phyloP scores from a whole-genome alignment of 2,888 invertebrate genomes.

The Lasioglossum figueresi region DNA sequence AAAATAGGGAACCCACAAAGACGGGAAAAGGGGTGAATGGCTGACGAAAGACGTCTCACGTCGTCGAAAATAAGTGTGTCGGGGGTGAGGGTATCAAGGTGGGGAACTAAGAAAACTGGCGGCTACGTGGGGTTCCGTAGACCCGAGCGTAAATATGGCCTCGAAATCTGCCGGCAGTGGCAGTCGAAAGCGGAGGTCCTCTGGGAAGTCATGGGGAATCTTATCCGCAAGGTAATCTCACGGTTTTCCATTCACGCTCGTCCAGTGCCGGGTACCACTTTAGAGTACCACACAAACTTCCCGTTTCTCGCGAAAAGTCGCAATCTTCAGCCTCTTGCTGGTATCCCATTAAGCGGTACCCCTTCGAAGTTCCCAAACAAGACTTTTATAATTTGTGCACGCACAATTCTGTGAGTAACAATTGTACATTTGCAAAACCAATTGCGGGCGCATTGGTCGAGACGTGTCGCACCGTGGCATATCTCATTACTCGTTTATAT shows the following conservation, averaged over 20 bases:
- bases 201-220: slow-evolving; percentile 75
- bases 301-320: not conserved
- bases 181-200: slow-evolving; percentile 66
- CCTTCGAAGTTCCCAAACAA: not conserved
- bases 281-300: not conserved
- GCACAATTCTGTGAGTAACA: not conserved
- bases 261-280: not conserved
- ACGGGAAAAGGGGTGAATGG: slow-evolving; percentile 43
- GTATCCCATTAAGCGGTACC: not conserved
- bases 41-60: slow-evolving; percentile 46
- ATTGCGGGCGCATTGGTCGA: not conserved
- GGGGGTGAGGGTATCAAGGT: slow-evolving; percentile 50
- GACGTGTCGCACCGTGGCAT: not conserved
- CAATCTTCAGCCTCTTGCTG: not conserved
- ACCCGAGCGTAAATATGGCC: slow-evolving; percentile 64
- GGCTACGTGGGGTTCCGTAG: slow-evolving; percentile 65
- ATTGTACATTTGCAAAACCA: not conserved
- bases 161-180: slow-evolving; percentile 50
- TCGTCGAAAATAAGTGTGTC: slow-evolving; percentile 59
- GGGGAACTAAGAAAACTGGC: slow-evolving; percentile 48
- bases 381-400: not conserved
- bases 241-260: not conserved
- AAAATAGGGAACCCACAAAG: slow-evolving; percentile 5
- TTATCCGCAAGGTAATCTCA: slow-evolving; percentile 70
- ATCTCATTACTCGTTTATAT: too few species aligned